Conservation (phyloP, 2,888 invertebrate genomes). For the Lymantria dispar region DNA sequence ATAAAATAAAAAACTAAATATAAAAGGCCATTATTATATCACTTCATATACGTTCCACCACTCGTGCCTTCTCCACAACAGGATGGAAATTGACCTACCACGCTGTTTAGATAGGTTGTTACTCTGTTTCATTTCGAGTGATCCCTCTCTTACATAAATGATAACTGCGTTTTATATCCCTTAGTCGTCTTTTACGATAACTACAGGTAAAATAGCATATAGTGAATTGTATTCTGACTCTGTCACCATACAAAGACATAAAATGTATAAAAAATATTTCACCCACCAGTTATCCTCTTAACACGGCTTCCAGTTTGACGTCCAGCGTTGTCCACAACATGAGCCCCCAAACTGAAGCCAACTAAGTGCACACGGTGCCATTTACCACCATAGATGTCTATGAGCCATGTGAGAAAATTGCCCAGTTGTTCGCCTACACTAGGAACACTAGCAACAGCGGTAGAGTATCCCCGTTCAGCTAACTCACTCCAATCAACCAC, state of each 20-base stretch:
- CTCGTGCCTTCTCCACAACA: too few relatives aligned
- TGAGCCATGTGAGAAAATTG: conserved; percentile 7
- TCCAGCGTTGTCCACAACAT: conserved; percentile 9
- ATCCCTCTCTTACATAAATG: too few relatives aligned
- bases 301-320: not conserved
- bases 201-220: not conserved
- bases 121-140: too few relatives aligned
- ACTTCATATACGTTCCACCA: too few relatives aligned
- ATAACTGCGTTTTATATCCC: too few relatives aligned
- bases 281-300: conserved; percentile 17
- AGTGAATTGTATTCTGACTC: too few relatives aligned
- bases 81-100: too few relatives aligned
- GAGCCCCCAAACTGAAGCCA: conserved; percentile 13
- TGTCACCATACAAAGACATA: too few relatives aligned
- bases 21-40: too few relatives aligned
- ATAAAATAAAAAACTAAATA: too few relatives aligned
- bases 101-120: not conserved
- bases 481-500: conserved; percentile 62
- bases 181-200: too few relatives aligned
- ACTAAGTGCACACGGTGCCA: conserved; percentile 9
- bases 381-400: conserved; percentile 1
- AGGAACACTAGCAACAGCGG: not conserved
- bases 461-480: not conserved
- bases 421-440: conserved; percentile 6
- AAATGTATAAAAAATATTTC: not conserved